Base-by-base conservation (phyloP, 2,797 vertebrate species). In the Hemitrygon akajei region DNA sequence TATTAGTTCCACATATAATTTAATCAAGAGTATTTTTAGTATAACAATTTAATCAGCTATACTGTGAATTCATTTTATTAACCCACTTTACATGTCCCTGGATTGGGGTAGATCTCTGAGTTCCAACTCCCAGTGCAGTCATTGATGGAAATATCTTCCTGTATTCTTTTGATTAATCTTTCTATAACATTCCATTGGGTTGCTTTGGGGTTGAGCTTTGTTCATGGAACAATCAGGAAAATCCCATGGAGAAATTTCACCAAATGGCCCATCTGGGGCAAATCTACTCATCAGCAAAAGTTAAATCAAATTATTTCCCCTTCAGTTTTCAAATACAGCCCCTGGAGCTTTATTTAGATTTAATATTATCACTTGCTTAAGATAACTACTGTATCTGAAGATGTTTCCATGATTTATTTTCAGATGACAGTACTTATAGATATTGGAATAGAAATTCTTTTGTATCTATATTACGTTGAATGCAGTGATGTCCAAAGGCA, bases 151-250 rank as follows among this genome's bases (percentile, higher is more conserved):
- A 76, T 93, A 93, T 93, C 91, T 93, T 76, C 40, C 69, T n/a
- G 25, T 56, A 40, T 76, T 93, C 37, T 27, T 75, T 93, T 93
- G 71, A 93, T 93, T 93, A 93, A 93, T 93, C 71, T 75, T 93
- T 76, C 76, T 93, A 73, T 93, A 93, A 56, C 71, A 93, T 76
- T 25, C 47, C 12, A 30, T 93, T 92, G 27, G 66, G 87, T 40
- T 73, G 63, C 40, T 93, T 56, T 76, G 91, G 9, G 86, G 63
- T 18, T 22, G 11, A 18, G n/a, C 63, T 69, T 89, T n/a, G 73
- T 93, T 76, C 71, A 9, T 7, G 40, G 71, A 93, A 58, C 91
- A 76, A 56, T 56, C 11, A n/a, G 69, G 91, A 93, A 76, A 93
- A 27, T 10, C 91, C 47, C 47, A 14, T 47, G 40, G 69, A 71